phyloP scores from a whole-genome alignment of 2,888 invertebrate species.

The Phytoseiulus persimilis region DNA sequence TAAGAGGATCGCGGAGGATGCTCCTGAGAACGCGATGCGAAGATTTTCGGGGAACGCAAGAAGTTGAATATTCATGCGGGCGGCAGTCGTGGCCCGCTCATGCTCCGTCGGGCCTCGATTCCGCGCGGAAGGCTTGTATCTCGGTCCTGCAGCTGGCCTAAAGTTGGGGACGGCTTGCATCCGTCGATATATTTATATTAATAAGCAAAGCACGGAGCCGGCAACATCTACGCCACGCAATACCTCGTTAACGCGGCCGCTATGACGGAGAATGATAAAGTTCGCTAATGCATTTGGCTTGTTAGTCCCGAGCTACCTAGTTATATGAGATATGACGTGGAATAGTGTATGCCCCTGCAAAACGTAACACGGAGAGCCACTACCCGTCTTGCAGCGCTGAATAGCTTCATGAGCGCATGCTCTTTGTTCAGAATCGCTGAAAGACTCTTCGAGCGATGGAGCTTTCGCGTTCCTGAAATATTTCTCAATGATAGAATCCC shows the following conservation, averaged over 20 bases:
- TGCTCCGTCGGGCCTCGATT: neutral
- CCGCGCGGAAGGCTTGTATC: neutral
- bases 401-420: too few relatives aligned
- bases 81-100: neutral
- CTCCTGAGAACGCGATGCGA: neutral
- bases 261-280: conserved; percentile 5
- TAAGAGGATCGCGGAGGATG: neutral
- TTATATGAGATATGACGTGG: neutral
- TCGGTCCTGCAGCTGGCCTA: neutral
- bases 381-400: neutral
- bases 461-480: too few relatives aligned
- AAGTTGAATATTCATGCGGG: neutral
- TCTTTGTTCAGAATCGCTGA: too few relatives aligned
- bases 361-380: neutral
- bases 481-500: too few relatives aligned
- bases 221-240: neutral
- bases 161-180: neutral
- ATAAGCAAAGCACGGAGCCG: neutral
- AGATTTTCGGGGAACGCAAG: neutral
- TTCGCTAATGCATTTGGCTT: conserved; percentile 5
- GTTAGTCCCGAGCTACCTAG: neutral
- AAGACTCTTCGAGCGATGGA: too few relatives aligned
- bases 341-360: neutral
- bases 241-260: neutral
- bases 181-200: conserved; percentile 5